Evolutionary conservation across 2,797 vertebrate genomes (phyloP).

Genomic region (Craterocephalus amniculus): DNA sequence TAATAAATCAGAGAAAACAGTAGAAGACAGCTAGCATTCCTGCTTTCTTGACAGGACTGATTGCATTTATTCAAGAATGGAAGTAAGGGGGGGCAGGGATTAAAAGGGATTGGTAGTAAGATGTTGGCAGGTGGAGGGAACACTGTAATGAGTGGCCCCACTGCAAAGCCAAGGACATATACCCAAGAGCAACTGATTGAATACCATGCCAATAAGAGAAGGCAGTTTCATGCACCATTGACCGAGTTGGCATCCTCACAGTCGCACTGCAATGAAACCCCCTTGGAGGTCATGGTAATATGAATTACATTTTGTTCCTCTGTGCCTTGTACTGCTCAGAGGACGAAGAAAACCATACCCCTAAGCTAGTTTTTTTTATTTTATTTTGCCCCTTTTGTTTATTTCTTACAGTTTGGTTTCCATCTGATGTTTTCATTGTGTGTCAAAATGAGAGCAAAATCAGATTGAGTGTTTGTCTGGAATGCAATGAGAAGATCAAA

Average conservation of each 20-base stretch:
- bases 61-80: slow-evolving; percentile 71
- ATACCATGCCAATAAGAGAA: slow-evolving; percentile 77
- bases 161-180: slow-evolving; percentile 72
- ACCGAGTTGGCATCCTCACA: slow-evolving; percentile 77
- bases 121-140: slow-evolving; percentile 65
- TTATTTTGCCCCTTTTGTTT: background rate
- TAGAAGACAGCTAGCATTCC: slow-evolving; percentile 45
- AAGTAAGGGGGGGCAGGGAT: slow-evolving; percentile 49
- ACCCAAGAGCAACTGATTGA: slow-evolving; percentile 78
- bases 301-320: slow-evolving; percentile 68
- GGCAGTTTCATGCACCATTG: slow-evolving; percentile 80
- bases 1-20: slow-evolving; percentile 77
- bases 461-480: slow-evolving; percentile 59
- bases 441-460: slow-evolving; percentile 46
- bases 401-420: slow-evolving; percentile 13
- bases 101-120: slow-evolving; percentile 65
- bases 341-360: slow-evolving; percentile 45
- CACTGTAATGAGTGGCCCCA: slow-evolving; percentile 64
- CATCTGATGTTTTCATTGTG: slow-evolving; percentile 43
- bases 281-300: slow-evolving; percentile 70
- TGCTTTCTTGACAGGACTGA: slow-evolving; percentile 70
- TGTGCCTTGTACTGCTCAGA: slow-evolving; percentile 42
- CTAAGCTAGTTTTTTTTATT: slow-evolving; percentile 6
- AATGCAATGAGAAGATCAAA: slow-evolving; percentile 64
- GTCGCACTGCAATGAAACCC: slow-evolving; percentile 67